Evolutionary conservation across 1,140 invertebrate genomes (phyloP).

Genomic region (Octopus sinensis): DNA sequence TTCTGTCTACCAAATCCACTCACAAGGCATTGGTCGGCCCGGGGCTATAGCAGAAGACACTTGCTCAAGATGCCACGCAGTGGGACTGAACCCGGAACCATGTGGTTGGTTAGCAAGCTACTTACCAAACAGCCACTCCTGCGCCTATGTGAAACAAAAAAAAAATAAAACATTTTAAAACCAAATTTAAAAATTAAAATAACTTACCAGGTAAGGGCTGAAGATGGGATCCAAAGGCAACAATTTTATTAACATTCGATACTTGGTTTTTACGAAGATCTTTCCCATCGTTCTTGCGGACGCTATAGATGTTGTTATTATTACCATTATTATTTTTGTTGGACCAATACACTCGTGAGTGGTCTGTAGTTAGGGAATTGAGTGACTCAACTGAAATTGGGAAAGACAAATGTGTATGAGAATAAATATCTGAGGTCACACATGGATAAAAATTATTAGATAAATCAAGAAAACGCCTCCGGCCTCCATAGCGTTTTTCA

Average conservation of each 20-base stretch:
- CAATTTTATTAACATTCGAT: constrained; percentile 59
- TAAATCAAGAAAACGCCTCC: too few relatives aligned
- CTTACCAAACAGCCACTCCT: too few relatives aligned
- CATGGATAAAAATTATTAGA: too few relatives aligned
- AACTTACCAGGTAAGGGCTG: constrained; percentile 70
- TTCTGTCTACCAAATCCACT: too few relatives aligned
- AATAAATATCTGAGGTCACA: too few relatives aligned
- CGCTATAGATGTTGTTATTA: constrained; percentile 64
- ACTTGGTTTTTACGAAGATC: constrained; percentile 46
- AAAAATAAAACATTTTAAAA: neutral
- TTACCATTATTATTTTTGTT: constrained; percentile 56
- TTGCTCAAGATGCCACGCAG: too few relatives aligned
- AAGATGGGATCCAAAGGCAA: constrained; percentile 69
- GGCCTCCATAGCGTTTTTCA: too few relatives aligned
- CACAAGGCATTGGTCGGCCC: too few relatives aligned
- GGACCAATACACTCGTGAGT: constrained; percentile 56
- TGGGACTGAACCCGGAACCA: too few relatives aligned
- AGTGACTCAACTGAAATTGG: constrained; percentile 62
- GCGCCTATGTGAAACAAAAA: neutral
- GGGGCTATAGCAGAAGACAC: too few relatives aligned
- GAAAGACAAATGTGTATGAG: neutral
- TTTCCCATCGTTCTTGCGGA: constrained; percentile 60
- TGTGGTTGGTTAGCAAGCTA: too few relatives aligned
- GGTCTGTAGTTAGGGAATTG: constrained; percentile 55
- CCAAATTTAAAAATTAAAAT: neutral